Evolutionary conservation across 2,888 invertebrate species (phyloP), one percentile per base, ranked within the genome.

Genomic region (Lithophane socia): DNA sequence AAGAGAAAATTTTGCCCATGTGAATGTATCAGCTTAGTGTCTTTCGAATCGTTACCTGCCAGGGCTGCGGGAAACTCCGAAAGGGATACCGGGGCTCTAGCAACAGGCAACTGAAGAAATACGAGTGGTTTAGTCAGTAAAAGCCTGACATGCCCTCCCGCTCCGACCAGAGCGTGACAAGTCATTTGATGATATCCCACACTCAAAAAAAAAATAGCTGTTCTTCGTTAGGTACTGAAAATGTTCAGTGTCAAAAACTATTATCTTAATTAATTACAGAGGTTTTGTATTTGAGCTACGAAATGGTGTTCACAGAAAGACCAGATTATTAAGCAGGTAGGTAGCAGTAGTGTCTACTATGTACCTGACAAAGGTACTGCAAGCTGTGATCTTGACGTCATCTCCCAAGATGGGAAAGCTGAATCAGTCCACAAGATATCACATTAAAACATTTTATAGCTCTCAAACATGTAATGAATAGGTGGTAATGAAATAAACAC

Each of bases 401-500:
- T 47, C 47, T 24, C 7, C 5, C 8, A 61, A 37, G 47, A 63
- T 21, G 0, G 8, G 2, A 49, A 44, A 66, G 13, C 37, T 64
- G 60, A 5, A n/a, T 29, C 18, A 44, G 29, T 67, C 21, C 44
- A 42, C 18, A 21, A 3, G 16, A 49, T 42, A 52, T 60, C 54
- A 76, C 63, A 64, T 60, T 54, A 24, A 64, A 54, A n/a, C 0
- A 56, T 24, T 70, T 73, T 29, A 70, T 70, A 4, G 29, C 49
- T 18, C 37, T 37, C 60, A 79, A 47, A 29, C 24, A 18, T 54
- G 82, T 73, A 75, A 84, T 79, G 29, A 64, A 83, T 77, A 75
- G 10, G 13, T 24, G 47, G 56, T 75, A 86, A 83, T 85, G 67
- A 87, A 83, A 85, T 79, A 83, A 83, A 84, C 87, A 83, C 77